These are phyloP conservation scores for Anabacerthia variegaticeps DNA, from an alignment of 2,797 vertebrate genomes.

Conservation along the genomic window DNA sequence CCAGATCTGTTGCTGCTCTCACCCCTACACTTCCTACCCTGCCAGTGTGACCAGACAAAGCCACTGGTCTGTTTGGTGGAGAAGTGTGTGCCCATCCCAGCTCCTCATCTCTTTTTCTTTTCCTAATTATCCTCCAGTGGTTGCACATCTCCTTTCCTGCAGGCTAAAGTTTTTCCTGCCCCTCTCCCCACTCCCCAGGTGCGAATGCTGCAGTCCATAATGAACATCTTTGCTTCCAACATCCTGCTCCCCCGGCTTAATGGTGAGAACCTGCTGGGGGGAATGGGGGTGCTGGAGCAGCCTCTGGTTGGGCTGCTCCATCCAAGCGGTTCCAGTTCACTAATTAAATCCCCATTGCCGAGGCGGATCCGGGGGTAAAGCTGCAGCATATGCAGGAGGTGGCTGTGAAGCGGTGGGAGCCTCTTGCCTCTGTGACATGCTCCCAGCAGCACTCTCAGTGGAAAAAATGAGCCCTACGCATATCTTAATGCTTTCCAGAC, in stretches of 20 bases:
- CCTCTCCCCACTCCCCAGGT: neutral
- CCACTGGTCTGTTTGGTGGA: neutral
- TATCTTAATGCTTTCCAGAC: neutral
- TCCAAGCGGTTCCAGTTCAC: neutral
- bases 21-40: neutral
- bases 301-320: fast-evolving
- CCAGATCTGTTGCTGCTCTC: neutral
- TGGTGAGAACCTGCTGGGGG: constrained; percentile 54
- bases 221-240: constrained; percentile 50
- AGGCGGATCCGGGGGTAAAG: neutral
- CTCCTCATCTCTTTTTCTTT: fast-evolving
- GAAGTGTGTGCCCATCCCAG: fast-evolving
- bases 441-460: neutral
- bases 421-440: neutral
- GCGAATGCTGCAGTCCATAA: constrained; percentile 46
- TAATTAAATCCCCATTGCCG: neutral
- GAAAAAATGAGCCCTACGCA: neutral
- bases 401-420: neutral
- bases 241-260: constrained; percentile 62
- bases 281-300: neutral
- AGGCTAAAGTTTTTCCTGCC: neutral
- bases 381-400: neutral
- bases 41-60: fast-evolving
- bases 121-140: neutral
- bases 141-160: fast-evolving